Evolutionary conservation across 2,113 vertebrate species (phyloP).

Genomic region (Urocynchramus pylzowi): DNA sequence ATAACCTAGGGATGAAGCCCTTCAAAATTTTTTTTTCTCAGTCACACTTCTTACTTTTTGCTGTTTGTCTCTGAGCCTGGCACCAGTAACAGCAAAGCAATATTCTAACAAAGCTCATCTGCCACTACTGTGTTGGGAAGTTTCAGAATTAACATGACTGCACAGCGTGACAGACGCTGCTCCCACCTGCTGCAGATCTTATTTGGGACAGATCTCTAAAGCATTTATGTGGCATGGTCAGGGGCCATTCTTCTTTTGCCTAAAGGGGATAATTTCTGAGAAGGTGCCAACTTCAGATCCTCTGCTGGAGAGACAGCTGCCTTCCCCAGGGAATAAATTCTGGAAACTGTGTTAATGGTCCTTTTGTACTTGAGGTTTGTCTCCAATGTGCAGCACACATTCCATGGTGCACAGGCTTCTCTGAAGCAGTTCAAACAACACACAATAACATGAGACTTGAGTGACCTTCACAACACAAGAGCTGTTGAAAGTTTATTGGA

Average conservation of each 20-base stretch:
- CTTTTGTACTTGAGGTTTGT: background rate
- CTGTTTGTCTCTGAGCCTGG: background rate
- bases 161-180: fast-evolving
- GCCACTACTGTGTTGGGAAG: background rate
- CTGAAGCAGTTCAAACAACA: background rate
- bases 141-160: background rate
- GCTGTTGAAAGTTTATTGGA: background rate
- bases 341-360: background rate
- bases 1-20: background rate
- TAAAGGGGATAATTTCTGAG: background rate
- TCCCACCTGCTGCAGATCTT: background rate
- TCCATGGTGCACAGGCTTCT: background rate
- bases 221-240: background rate
- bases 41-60: background rate
- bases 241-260: background rate
- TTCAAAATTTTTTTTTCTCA: no score
- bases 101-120: background rate
- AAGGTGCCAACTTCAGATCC: background rate
- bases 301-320: background rate
- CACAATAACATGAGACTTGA: background rate
- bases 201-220: background rate
- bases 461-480: background rate
- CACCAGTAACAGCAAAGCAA: background rate
- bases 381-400: background rate
- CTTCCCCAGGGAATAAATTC: background rate